These are phyloP conservation scores for Drosophila mayri DNA, from an alignment of 1,140 invertebrate genomes.

Conservation along the genomic window DNA sequence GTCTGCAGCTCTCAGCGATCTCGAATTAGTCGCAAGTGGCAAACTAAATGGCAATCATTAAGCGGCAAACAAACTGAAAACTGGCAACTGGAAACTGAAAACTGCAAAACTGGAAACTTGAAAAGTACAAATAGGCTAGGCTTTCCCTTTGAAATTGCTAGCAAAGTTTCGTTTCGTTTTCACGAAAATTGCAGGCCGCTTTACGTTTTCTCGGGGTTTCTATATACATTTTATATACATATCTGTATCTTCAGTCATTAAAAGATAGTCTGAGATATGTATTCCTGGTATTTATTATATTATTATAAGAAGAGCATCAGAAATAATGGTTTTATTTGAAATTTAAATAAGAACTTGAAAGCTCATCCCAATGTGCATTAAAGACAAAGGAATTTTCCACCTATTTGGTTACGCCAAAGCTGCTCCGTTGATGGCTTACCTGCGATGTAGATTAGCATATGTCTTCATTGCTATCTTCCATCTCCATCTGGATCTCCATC, in stretches of 20 bases:
- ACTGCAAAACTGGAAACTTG: neutral
- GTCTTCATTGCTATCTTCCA: conserved; percentile 40
- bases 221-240: neutral
- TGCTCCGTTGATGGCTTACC: conserved; percentile 27
- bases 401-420: conserved; percentile 29
- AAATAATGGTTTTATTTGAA: neutral
- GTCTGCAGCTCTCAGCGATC: conserved; percentile 56
- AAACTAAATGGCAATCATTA: conserved; percentile 60
- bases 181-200: conserved; percentile 2
- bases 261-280: neutral
- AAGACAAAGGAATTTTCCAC: conserved; percentile 34
- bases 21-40: conserved; percentile 62
- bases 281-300: no score
- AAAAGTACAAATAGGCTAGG: conserved; percentile 10
- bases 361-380: conserved; percentile 23
- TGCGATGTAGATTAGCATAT: conserved; percentile 43
- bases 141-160: conserved; percentile 14
- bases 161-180: conserved; percentile 11
- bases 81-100: conserved; percentile 2
- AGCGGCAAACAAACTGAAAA: conserved; percentile 45
- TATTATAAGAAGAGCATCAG: neutral
- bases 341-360: conserved; percentile 6
- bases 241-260: conserved; percentile 12
- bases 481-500: conserved; percentile 11
- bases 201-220: neutral